These are phyloP conservation scores for Noctua pronuba DNA, from an alignment of 2,888 invertebrate genomes.

Conservation along the genomic window DNA sequence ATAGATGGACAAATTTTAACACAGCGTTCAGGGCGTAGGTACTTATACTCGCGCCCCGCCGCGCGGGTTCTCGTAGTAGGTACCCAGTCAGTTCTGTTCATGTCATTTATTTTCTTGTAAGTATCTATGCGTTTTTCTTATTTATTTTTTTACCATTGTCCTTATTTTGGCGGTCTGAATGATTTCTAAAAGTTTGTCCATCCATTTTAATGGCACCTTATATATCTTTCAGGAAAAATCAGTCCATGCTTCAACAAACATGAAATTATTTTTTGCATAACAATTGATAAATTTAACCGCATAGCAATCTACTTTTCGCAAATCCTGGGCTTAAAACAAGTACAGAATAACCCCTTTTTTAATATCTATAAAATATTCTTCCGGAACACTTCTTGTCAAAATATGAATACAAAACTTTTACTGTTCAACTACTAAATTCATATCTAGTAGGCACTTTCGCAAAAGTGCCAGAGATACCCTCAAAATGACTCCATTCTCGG, in stretches of 20 bases:
- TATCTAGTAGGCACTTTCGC: conserved; percentile 16
- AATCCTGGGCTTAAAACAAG: not conserved
- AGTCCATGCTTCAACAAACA: not conserved
- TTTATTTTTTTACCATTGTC: too few species aligned
- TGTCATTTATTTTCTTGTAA: too few species aligned
- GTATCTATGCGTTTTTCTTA: too few species aligned
- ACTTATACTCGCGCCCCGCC: too few species aligned
- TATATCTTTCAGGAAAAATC: not conserved
- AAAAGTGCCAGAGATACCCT: conserved; percentile 13
- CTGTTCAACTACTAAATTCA: conserved; percentile 40
- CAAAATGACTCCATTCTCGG: conserved; percentile 30
- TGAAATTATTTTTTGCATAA: not conserved
- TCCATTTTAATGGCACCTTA: too few species aligned
- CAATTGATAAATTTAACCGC: not conserved
- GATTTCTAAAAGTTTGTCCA: too few species aligned
- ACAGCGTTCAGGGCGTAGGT: too few species aligned
- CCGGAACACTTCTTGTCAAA: conserved; percentile 15
- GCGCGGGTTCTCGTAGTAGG: too few species aligned
- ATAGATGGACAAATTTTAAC: too few species aligned
- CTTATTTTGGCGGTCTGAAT: too few species aligned
- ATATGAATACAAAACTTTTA: conserved; percentile 37
- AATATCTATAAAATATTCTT: not conserved
- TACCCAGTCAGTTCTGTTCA: too few species aligned
- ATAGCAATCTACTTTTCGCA: not conserved
- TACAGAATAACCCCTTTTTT: not conserved